Conservation (phyloP, 2,888 invertebrate species). For the Idaea aversata region DNA sequence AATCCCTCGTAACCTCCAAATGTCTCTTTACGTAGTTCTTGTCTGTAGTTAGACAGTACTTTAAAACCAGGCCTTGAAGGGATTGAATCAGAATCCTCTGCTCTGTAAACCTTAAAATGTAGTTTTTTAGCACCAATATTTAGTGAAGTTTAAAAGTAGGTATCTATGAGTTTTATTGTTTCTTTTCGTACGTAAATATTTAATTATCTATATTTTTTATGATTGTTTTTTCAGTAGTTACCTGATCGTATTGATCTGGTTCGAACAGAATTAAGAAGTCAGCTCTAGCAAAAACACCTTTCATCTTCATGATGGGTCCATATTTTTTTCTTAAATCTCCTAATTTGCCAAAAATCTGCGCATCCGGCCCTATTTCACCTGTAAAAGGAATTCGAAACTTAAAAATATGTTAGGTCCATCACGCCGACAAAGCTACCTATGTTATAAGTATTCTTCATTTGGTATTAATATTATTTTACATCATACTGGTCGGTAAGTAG, state of each 20-base stretch:
- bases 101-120: conserved; percentile 55
- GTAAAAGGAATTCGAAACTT: conserved; percentile 6
- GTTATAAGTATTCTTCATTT: neutral
- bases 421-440: too few species aligned
- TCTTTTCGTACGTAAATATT: neutral
- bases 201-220: neutral
- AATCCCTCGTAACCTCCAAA: conserved; percentile 62
- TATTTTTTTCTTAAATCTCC: conserved; percentile 46
- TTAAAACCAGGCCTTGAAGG: conserved; percentile 66
- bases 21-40: conserved; percentile 47
- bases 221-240: conserved; percentile 4
- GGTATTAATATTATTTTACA: neutral
- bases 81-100: conserved; percentile 52
- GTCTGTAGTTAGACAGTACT: conserved; percentile 60
- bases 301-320: conserved; percentile 60
- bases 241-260: conserved; percentile 57
- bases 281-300: conserved; percentile 53
- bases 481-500: too few species aligned
- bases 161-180: neutral
- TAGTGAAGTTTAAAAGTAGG: neutral
- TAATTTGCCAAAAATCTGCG: conserved; percentile 46
- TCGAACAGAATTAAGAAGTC: conserved; percentile 57
- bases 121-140: neutral
- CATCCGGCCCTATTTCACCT: conserved; percentile 53
- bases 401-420: too few species aligned